phyloP scores from a whole-genome alignment of 1,140 invertebrate genomes.

The Meloidogyne exigua region DNA sequence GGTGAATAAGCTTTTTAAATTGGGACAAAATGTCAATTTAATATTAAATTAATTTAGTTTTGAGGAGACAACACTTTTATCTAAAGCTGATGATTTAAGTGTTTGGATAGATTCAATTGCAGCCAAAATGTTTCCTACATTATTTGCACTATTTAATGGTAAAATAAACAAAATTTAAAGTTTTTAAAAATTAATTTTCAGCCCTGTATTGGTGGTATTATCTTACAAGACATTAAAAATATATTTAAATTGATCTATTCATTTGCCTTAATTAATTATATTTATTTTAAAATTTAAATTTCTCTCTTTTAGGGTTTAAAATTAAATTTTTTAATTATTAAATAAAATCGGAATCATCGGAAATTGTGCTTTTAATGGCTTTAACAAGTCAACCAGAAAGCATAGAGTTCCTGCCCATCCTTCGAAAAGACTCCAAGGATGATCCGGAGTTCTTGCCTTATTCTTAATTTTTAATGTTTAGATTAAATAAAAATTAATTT shows the following conservation, averaged over 20 bases:
- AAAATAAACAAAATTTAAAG: no score
- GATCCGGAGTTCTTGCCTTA: constrained; percentile 73
- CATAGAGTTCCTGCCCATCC: constrained; percentile 81
- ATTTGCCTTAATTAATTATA: neutral
- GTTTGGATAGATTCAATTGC: constrained; percentile 55
- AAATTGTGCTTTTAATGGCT: constrained; percentile 77
- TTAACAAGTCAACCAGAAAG: constrained; percentile 75
- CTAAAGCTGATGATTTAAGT: constrained; percentile 40
- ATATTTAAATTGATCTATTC: neutral
- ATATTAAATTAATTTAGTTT: neutral
- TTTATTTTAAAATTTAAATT: neutral
- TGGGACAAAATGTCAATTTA: no score
- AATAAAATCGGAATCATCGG: constrained; percentile 72
- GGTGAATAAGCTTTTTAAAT: neutral
- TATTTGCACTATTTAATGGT: constrained; percentile 58
- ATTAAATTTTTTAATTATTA: neutral
- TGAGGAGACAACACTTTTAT: neutral
- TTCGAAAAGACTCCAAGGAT: constrained; percentile 80
- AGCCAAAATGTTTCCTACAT: constrained; percentile 53
- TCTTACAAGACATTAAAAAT: constrained; percentile 35
- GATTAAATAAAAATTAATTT: no score
- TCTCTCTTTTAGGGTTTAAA: neutral
- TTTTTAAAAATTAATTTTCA: constrained; percentile 25
- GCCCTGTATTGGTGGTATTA: constrained; percentile 63
- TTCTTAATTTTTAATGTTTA: constrained; percentile 31